Conservation (phyloP, 2,797 vertebrate genomes). For the Acanthurus lineatus region DNA sequence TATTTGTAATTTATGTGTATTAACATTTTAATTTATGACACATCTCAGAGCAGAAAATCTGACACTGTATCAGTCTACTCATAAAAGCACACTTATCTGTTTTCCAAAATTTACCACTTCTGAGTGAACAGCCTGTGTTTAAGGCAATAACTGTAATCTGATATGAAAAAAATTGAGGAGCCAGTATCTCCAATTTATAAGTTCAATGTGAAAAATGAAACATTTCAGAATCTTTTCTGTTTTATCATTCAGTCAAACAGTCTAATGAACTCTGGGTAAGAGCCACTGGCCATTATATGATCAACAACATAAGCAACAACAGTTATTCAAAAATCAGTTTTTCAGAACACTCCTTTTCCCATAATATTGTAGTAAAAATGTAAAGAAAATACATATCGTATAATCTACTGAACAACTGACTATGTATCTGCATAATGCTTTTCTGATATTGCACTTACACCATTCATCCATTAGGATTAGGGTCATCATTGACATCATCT, state of each 20-base stretch:
- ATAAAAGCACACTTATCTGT: too few species aligned
- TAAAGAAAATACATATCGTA: not conserved
- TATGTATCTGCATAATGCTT: not conserved
- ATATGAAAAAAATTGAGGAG: not conserved
- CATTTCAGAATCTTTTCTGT: not conserved
- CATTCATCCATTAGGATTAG: not conserved
- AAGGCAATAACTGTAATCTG: not conserved
- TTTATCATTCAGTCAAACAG: not conserved
- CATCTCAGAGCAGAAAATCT: not conserved
- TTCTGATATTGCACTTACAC: not conserved
- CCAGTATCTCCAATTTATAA: not conserved
- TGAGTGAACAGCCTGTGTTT: not conserved
- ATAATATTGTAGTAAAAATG: not conserved
- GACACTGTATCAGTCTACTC: not conserved
- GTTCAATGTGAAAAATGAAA: not conserved
- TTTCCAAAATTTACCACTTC: not conserved
- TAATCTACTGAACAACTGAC: not conserved
- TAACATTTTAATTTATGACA: slow-evolving; percentile 13
- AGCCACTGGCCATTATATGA: not conserved
- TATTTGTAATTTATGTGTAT: not conserved
- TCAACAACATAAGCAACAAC: not conserved
- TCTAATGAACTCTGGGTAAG: not conserved
- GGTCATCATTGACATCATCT: not conserved
- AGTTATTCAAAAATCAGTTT: not conserved
- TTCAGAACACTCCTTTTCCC: not conserved